These are phyloP conservation scores for Baccha elongata DNA, from an alignment of 2,888 invertebrate genomes.

Conservation along the genomic window DNA sequence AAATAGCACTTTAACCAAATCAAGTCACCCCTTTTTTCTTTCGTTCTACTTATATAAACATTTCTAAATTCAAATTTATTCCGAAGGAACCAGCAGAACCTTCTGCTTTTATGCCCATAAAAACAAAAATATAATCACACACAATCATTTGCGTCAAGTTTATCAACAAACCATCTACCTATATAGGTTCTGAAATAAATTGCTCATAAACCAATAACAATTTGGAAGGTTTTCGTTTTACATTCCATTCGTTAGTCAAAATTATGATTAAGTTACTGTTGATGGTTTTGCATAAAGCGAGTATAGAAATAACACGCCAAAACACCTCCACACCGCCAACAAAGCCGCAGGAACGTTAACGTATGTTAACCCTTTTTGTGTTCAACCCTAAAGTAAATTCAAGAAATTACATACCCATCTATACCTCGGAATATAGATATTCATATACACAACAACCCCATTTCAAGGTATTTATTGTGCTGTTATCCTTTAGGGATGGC, in stretches of 20 bases:
- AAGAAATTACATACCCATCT: conserved; percentile 4
- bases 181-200: conserved; percentile 29
- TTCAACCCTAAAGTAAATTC: background rate
- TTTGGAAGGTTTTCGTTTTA: conserved; percentile 39
- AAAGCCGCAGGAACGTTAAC: background rate
- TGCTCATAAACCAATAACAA: conserved; percentile 51
- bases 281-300: conserved; percentile 20
- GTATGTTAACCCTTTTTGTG: background rate
- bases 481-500: no score
- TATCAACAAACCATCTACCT: conserved; percentile 23
- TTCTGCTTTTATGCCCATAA: conserved; percentile 16
- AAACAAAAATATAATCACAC: conserved; percentile 18
- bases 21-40: conserved; percentile 1
- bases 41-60: background rate
- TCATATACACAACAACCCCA: background rate
- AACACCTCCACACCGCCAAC: background rate
- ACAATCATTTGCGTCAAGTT: conserved; percentile 1
- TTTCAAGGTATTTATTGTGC: background rate
- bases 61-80: conserved; percentile 32
- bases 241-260: conserved; percentile 52
- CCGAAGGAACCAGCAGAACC: background rate
- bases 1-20: conserved; percentile 15
- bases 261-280: conserved; percentile 61
- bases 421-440: conserved; percentile 3
- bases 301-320: background rate